These are phyloP conservation scores for Irena cyanogastra DNA, from an alignment of 2,113 vertebrate genomes.

Conservation along the genomic window DNA sequence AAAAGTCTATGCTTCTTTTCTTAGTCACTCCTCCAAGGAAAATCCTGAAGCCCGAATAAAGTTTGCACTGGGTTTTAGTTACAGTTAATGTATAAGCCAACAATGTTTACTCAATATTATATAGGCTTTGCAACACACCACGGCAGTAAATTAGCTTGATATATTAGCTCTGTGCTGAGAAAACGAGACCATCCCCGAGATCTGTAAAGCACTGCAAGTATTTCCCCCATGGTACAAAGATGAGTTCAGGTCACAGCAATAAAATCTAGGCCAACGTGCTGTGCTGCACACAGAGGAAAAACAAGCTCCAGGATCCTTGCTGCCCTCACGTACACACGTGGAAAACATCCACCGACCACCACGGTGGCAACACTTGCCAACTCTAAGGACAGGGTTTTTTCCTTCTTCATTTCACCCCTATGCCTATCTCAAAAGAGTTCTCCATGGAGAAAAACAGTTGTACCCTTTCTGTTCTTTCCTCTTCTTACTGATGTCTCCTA, in stretches of 20 bases:
- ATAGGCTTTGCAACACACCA: constrained; percentile 63
- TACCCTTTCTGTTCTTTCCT: not conserved
- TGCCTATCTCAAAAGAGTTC: not conserved
- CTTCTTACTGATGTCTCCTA: not conserved
- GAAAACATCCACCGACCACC: constrained; percentile 2
- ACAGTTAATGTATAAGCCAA: constrained; percentile 68
- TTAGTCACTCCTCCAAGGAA: constrained; percentile 55
- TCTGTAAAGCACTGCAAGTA: constrained; percentile 51
- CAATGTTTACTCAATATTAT: constrained; percentile 59
- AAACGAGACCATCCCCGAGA: constrained; percentile 40
- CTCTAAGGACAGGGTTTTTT: not conserved
- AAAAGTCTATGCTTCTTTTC: not conserved
- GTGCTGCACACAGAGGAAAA: constrained; percentile 30
- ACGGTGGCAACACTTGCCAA: not conserved
- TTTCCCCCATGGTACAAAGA: constrained; percentile 59
- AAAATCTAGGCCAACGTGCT: constrained; percentile 61
- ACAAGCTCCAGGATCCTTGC: not conserved
- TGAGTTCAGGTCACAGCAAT: constrained; percentile 65
- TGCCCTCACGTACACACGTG: constrained; percentile 6
- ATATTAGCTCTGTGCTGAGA: constrained; percentile 60
- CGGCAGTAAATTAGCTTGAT: constrained; percentile 57
- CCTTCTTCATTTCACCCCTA: not conserved
- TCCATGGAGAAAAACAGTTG: not conserved
- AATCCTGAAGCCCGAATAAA: constrained; percentile 51
- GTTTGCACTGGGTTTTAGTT: constrained; percentile 64